phyloP scores from a whole-genome alignment of 1,140 invertebrate species.

The Drosophila oshimai region DNA sequence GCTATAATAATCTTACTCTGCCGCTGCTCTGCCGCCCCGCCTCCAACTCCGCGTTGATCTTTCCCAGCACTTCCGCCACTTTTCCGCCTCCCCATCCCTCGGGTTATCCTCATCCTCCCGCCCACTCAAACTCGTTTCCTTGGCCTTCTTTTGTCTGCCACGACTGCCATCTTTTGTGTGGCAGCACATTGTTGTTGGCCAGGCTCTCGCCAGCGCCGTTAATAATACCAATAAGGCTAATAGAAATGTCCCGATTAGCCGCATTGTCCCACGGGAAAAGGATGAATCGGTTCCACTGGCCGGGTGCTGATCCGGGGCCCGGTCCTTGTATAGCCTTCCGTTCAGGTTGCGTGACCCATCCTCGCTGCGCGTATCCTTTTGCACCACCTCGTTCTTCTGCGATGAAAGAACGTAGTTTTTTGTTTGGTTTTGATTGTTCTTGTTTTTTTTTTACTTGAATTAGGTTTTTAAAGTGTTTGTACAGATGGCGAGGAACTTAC shows the following conservation, averaged over 20 bases:
- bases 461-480: background rate
- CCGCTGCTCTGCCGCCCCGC: slow-evolving; percentile 11
- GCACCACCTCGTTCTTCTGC: slow-evolving; percentile 74
- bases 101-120: background rate
- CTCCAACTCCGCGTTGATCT: slow-evolving; percentile 27
- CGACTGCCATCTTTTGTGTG: slow-evolving; percentile 8
- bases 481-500: no score
- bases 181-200: slow-evolving; percentile 3
- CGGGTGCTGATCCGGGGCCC: slow-evolving; percentile 47
- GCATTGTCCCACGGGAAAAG: slow-evolving; percentile 6
- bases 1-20: slow-evolving; percentile 62
- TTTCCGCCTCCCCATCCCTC: background rate
- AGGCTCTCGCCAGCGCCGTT: slow-evolving; percentile 13
- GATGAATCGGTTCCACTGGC: slow-evolving; percentile 20
- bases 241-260: slow-evolving; percentile 59
- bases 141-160: slow-evolving; percentile 9
- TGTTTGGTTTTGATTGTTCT: background rate
- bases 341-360: slow-evolving; percentile 80
- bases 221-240: slow-evolving; percentile 64
- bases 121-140: background rate
- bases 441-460: background rate
- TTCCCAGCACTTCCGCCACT: background rate
- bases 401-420: background rate
- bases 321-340: slow-evolving; percentile 80
- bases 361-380: slow-evolving; percentile 75